Base-by-base conservation (phyloP, 2,888 invertebrate genomes). In the Metalampra italica region DNA sequence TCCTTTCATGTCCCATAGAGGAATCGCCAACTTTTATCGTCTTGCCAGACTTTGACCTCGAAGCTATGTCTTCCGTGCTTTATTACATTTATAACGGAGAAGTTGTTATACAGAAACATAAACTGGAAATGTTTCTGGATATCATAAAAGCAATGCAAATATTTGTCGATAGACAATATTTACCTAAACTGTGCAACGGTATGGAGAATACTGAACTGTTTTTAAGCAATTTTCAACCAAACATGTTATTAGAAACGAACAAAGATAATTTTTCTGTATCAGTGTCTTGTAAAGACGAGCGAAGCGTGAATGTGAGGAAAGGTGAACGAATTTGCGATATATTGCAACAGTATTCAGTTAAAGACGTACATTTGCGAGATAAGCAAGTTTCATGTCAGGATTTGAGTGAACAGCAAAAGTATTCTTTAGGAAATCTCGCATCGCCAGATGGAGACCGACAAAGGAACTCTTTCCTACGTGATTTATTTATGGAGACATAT, bases 51-150 rank as follows among this genome's bases (percentile, higher is more conserved):
- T 90, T 93, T 51, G 90, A 91, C 59, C 81, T 90, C 47, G 91
- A 91, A 49, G 92, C 91, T 54, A 90, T 94, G 82, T 90, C 92
- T 0, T 89, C 91, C 11, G 89, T 94, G 8, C 84, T 94, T 38
- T 92, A 92, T 63, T 93, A 93, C 65, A 91, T 94, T 54, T 94
- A 94, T 69, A 92, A 92, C 38, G 94, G 94, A 47, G 92, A 91
- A 69, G 92, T 92, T 0, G 76, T 87, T 3, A 78, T 94, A 29
- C 89, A 91, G n/a, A 87, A 89, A 37, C 81, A 87, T n/a, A 87
- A 90, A 51, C 62, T 93, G 15, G 75, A 88, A 45, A 90, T 91
- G 43, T 93, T 94, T 64, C 72, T 93, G 34, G 86, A 91, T 29
- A 91, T 92, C 2, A 90, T 93, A 29, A 80, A 79, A 63, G 72